phyloP scores from a whole-genome alignment of 2,797 vertebrate species.

The Bufotes viridis region DNA sequence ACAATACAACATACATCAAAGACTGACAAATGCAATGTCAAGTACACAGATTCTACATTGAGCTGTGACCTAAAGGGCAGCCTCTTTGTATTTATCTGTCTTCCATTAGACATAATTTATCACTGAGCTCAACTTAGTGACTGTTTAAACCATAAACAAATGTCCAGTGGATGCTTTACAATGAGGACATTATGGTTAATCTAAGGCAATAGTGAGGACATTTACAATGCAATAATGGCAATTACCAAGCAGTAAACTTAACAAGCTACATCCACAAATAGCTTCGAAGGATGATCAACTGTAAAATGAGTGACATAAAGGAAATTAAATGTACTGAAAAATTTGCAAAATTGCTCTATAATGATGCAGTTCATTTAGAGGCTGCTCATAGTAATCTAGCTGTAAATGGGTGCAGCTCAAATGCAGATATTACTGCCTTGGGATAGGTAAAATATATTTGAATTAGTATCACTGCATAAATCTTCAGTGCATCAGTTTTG shows the following conservation, averaged over 20 bases:
- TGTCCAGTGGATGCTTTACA: conserved; percentile 12
- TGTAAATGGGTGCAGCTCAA: neutral
- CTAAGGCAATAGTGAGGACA: neutral
- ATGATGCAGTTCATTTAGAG: neutral
- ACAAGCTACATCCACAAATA: conserved; percentile 1
- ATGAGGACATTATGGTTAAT: conserved; percentile 17
- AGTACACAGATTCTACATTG: neutral
- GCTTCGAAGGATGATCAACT: conserved; percentile 2
- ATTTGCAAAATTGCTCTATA: neutral
- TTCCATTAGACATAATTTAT: neutral
- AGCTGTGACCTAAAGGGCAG: neutral
- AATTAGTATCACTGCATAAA: neutral
- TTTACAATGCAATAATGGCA: neutral
- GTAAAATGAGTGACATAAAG: neutral
- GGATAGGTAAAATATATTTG: neutral
- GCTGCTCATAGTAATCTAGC: neutral
- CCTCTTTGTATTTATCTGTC: neutral
- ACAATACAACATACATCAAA: neutral
- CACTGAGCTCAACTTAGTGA: neutral
- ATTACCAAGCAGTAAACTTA: conserved; percentile 19
- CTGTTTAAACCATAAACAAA: neutral
- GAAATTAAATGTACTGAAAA: conserved; percentile 15
- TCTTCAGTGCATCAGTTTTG: neutral
- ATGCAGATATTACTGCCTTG: too few species aligned
- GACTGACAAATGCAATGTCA: neutral